Evolutionary conservation across 2,888 invertebrate species (phyloP).

Genomic region (Diarsia dahlii): DNA sequence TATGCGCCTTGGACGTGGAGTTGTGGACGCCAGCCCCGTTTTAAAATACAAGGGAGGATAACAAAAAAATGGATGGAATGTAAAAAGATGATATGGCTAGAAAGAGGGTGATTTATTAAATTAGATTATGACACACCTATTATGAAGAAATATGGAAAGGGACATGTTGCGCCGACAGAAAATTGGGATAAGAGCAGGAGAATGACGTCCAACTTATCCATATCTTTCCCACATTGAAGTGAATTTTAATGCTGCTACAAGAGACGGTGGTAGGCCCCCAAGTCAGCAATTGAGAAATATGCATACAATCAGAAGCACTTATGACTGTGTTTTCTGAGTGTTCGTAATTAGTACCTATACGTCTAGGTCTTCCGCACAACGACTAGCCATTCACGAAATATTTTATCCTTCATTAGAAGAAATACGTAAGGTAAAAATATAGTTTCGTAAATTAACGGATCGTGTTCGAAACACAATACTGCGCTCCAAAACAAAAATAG

Average conservation of each 20-base stretch:
- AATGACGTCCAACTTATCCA: neutral
- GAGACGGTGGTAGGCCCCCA: neutral
- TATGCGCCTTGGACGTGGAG: no score
- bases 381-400: neutral
- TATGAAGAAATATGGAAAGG: neutral
- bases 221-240: neutral
- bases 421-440: neutral
- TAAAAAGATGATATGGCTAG: neutral
- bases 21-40: no score
- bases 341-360: neutral
- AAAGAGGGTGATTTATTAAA: neutral
- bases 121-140: neutral
- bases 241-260: neutral
- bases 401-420: neutral
- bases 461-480: no score
- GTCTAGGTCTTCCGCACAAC: neutral
- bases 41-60: neutral
- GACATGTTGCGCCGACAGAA: neutral
- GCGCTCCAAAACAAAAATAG: no score
- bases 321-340: constrained; percentile 10
- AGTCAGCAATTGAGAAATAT: constrained; percentile 22
- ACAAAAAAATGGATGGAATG: neutral
- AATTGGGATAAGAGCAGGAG: neutral
- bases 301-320: constrained; percentile 24
- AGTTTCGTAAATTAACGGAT: no score